phyloP scores from a whole-genome alignment of 2,888 invertebrate genomes.

The Oligia fasciuncula region DNA sequence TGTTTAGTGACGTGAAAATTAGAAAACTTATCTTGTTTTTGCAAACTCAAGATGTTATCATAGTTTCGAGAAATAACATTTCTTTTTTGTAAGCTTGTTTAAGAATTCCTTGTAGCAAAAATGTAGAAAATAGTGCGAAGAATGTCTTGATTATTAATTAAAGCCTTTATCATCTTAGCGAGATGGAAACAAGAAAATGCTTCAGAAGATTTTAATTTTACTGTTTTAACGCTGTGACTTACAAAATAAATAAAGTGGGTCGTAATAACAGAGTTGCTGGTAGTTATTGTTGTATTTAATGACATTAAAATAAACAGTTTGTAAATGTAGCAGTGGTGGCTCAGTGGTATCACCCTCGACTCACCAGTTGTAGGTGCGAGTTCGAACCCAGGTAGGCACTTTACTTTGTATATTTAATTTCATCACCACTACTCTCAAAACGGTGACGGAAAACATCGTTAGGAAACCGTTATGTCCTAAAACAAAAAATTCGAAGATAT shows the following conservation, averaged over 20 bases:
- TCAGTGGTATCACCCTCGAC: no score
- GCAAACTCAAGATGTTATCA: slow-evolving; percentile 7
- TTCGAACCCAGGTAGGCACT: no score
- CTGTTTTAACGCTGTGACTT: background rate
- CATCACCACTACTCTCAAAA: no score
- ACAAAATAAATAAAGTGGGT: background rate
- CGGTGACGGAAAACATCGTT: no score
- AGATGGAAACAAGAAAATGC: slow-evolving; percentile 5
- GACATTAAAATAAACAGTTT: background rate
- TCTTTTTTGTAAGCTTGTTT: background rate
- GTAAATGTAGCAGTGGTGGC: background rate
- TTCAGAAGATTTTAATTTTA: background rate
- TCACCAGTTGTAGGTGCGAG: no score
- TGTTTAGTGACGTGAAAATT: slow-evolving; percentile 23
- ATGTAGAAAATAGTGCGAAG: background rate
- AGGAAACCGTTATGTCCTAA: no score
- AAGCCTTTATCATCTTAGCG: background rate
- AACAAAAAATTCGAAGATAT: no score
- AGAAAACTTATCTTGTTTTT: slow-evolving; percentile 34
- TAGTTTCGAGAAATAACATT: slow-evolving; percentile 2
- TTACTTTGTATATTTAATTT: no score
- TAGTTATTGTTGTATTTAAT: background rate
- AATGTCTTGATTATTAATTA: slow-evolving; percentile 31
- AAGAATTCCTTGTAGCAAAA: slow-evolving; percentile 10
- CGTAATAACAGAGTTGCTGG: background rate